Conservation (phyloP, 1,140 invertebrate species). For the Brachionus asplanchnoidis region DNA sequence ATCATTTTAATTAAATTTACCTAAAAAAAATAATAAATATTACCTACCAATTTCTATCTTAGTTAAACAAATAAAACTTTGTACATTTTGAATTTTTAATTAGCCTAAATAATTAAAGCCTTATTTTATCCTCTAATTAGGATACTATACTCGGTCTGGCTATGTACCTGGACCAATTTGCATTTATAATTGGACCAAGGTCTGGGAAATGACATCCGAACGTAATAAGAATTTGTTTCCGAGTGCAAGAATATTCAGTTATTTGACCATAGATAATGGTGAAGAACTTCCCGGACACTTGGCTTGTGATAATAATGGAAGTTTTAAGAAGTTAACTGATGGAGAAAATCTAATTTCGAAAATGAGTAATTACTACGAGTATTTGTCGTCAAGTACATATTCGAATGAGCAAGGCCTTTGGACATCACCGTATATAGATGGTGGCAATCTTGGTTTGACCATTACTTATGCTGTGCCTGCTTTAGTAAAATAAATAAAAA, state of each 20-base stretch:
- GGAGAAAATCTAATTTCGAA: conserved; percentile 58
- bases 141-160: conserved; percentile 58
- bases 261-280: conserved; percentile 57
- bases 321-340: conserved; percentile 52
- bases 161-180: conserved; percentile 59
- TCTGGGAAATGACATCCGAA: conserved; percentile 51
- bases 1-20: too few species aligned
- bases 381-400: conserved; percentile 53
- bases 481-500: conserved; percentile 50
- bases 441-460: conserved; percentile 56
- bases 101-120: not conserved
- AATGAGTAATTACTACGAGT: conserved; percentile 58
- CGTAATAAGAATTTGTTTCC: conserved; percentile 49
- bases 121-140: conserved; percentile 43
- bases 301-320: conserved; percentile 47
- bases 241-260: conserved; percentile 57
- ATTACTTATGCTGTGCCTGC: conserved; percentile 57
- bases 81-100: too few species aligned
- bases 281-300: conserved; percentile 56
- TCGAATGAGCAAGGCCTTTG: conserved; percentile 52
- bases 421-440: conserved; percentile 58
- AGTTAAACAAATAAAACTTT: too few species aligned
- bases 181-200: conserved; percentile 58
- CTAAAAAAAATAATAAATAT: too few species aligned
- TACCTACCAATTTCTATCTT: too few species aligned